Evolutionary conservation across 2,888 invertebrate genomes (phyloP).

Genomic region (Patella caerulea): DNA sequence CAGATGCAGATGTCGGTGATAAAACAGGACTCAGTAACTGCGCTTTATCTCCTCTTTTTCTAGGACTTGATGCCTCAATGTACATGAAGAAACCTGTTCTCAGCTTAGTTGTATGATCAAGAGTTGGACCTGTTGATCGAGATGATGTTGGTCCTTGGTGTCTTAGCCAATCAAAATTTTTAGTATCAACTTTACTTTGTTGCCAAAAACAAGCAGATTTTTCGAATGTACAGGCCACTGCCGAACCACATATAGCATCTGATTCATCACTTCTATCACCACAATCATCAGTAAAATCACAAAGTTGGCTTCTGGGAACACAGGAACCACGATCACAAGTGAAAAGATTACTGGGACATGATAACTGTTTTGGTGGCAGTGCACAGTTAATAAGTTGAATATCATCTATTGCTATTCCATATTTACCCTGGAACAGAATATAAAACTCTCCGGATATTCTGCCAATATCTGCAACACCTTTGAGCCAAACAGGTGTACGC

Average conservation of each 20-base stretch:
- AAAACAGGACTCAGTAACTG: conserved; percentile 63
- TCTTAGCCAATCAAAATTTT: conserved; percentile 54
- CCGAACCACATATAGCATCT: conserved; percentile 45
- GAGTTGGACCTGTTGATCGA: conserved; percentile 49
- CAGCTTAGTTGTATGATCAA: conserved; percentile 54
- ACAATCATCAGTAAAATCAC: conserved; percentile 66
- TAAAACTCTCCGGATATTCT: conserved; percentile 49
- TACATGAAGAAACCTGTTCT: conserved; percentile 61
- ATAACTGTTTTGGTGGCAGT: conserved; percentile 42
- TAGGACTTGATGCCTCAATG: conserved; percentile 61
- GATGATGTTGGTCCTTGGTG: conserved; percentile 43
- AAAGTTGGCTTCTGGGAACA: conserved; percentile 49
- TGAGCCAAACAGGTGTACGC: conserved; percentile 42
- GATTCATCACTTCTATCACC: conserved; percentile 57
- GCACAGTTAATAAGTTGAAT: conserved; percentile 55
- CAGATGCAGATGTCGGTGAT: conserved; percentile 31
- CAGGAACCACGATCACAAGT: conserved; percentile 57
- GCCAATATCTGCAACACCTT: conserved; percentile 55
- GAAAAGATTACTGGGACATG: conserved; percentile 47
- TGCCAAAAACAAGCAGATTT: conserved; percentile 60
- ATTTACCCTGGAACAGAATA: conserved; percentile 49
- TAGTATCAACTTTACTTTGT: conserved; percentile 52
- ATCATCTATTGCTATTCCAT: conserved; percentile 63
- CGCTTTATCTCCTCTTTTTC: conserved; percentile 54
- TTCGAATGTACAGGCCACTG: conserved; percentile 61